Base-by-base conservation (phyloP, 2,113 vertebrate species). In the Fulmarus glacialis region DNA sequence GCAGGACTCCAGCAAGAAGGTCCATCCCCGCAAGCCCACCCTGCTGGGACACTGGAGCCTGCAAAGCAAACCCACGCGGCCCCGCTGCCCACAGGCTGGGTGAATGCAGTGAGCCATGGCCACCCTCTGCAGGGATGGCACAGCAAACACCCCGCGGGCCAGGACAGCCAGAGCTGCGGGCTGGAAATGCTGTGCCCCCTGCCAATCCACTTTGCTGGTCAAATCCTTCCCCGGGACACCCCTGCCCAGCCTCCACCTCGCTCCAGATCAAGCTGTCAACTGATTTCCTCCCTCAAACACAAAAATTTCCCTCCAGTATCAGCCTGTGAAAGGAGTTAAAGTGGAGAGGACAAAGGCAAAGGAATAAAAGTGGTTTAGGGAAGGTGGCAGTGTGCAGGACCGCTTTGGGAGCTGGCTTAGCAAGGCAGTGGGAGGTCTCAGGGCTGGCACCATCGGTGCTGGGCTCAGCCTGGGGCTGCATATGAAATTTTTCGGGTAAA, bases 381-480 rank as follows among this genome's bases (percentile, higher is more conserved):
- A 71, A 48, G 6, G 47, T 19, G 42, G 18, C 32, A 79, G 36
- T 0, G 0, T 7, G 3, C 4, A 8, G 71, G 18, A n/a, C 19
- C 1, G 4, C 52, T 75, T 43, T 40, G 64, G 50, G 45, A 62
- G 24, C 34, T 0, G 0, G 43, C 45, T 50, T 20, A 30, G n/a
- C 0, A 3, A 74, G 66, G 52, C 24, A 23, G 56, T 0, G 1
- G 36, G 21, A 55, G 10, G 21, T 73, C 45, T 48, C 1, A 0
- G 50, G 36, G 21, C 36, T 71, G 74, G 32, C 34, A 42, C 45
- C 1, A 0, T 12, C 4, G 0, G 32, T 3, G 8, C 34, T 23
- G 29, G 48, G 79, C 40, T 84, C 86, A 42, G 55, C 15, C 45
- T 47, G 40, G 18, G 32, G 11, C 82, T 21, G 34, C 3, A 1